Conservation (phyloP, 2,113 vertebrate genomes). For the Cryptotis parvus region DNA sequence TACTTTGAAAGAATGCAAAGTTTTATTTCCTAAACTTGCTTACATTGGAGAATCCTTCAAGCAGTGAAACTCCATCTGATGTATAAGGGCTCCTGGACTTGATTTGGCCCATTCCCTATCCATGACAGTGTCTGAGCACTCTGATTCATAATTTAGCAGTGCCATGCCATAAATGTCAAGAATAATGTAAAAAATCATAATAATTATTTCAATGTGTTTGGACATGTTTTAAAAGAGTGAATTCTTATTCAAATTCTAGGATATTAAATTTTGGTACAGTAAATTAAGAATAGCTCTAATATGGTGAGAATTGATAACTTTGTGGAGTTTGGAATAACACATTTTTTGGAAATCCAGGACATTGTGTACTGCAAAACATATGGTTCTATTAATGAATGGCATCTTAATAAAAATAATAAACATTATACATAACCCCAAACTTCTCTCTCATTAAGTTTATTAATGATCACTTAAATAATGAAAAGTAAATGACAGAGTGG, state of each 20-base stretch:
- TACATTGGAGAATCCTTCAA: neutral
- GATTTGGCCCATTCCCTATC: neutral
- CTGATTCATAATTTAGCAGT: neutral
- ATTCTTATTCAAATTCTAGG: neutral
- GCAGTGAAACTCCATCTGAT: neutral
- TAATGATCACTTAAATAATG: neutral
- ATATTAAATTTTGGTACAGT: neutral
- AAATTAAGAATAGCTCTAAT: neutral
- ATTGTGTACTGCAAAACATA: too few relatives aligned
- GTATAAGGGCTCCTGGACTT: neutral
- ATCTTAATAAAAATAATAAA: too few relatives aligned
- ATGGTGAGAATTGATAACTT: too few relatives aligned
- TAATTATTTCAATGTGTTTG: slow-evolving; percentile 37
- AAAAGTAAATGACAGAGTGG: neutral
- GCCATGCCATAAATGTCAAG: neutral
- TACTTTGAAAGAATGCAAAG: neutral
- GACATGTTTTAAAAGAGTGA: slow-evolving; percentile 26
- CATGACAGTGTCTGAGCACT: neutral
- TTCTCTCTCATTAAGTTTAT: neutral
- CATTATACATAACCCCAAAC: too few relatives aligned
- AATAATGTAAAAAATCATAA: neutral
- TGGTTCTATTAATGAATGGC: too few relatives aligned
- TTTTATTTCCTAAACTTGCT: neutral
- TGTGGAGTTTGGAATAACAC: too few relatives aligned
- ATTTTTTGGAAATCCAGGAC: too few relatives aligned